A percentile compares a stretch with the other conserved stretches of the same genome.
phyloP scores from a whole-genome alignment of 2,113 vertebrate species.

The Neodon shergylaensis region DNA sequence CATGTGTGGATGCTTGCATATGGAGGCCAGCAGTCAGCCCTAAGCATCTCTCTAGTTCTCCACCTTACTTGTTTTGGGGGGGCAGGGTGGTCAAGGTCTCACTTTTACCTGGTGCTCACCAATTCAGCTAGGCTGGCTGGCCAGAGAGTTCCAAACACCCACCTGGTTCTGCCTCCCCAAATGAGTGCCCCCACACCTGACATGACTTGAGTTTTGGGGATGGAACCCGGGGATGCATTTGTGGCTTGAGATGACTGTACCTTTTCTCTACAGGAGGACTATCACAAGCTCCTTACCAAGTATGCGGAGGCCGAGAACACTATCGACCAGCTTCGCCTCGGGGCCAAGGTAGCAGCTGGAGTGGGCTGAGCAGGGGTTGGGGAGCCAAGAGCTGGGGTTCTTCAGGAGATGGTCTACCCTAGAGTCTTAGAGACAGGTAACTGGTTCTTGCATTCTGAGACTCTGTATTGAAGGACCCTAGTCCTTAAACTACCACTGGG shows the following conservation, averaged over 20 bases:
- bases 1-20: not conserved
- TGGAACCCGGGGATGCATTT: not conserved
- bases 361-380: not conserved
- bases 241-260: rapidly evolving
- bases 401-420: not conserved
- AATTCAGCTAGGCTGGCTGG: not conserved
- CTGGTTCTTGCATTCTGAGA: not conserved
- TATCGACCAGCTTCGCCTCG: constrained; percentile 95
- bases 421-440: not conserved
- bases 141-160: not conserved
- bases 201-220: too few species aligned
- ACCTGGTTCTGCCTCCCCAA: not conserved
- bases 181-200: not conserved
- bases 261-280: constrained; percentile 89
- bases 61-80: not conserved
- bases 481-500: not conserved
- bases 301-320: constrained; percentile 96
- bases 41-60: not conserved
- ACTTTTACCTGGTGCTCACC: not conserved
- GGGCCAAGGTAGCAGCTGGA: constrained; percentile 89
- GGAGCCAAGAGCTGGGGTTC: not conserved
- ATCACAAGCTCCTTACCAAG: constrained; percentile 94
- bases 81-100: not conserved
- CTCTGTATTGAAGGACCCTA: not conserved
- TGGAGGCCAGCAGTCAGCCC: not conserved